Percentiles rank a stretch among this genome's conserved stretches.
These are phyloP conservation scores for Amphipyra tragopoginis DNA, from an alignment of 2,888 invertebrate species.

Conservation along the genomic window DNA sequence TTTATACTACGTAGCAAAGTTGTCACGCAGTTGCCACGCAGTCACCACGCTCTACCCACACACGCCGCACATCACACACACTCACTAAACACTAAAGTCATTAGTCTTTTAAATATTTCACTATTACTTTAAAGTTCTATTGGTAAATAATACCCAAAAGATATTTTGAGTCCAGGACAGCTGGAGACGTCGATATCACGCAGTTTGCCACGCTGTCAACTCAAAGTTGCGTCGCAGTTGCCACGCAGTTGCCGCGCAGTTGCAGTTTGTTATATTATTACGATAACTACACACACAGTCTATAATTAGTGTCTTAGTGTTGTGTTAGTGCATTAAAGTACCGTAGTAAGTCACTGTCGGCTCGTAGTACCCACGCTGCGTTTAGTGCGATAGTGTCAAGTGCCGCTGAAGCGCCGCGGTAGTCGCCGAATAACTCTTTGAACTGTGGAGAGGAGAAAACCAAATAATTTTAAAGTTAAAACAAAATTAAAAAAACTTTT, in stretches of 20 bases:
- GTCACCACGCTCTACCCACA: not conserved
- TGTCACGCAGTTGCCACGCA: not conserved
- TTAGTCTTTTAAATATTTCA: too few species aligned
- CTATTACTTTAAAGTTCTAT: not conserved
- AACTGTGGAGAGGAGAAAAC: conserved; percentile 88
- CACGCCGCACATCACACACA: not conserved
- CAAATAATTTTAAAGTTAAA: too few species aligned
- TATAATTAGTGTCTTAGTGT: conserved; percentile 45
- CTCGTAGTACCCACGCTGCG: conserved; percentile 93
- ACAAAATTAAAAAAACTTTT: too few species aligned
- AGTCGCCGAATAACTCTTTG: conserved; percentile 90
- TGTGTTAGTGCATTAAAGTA: conserved; percentile 73
- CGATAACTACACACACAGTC: conserved; percentile 21
- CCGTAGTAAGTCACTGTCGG: conserved; percentile 85
- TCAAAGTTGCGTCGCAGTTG: conserved; percentile 2
- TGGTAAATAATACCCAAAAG: not conserved
- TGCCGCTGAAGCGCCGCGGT: conserved; percentile 92
- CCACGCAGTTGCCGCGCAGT: conserved; percentile 9
- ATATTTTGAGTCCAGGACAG: not conserved
- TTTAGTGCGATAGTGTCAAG: conserved; percentile 95
- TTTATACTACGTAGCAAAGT: not conserved
- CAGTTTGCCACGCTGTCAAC: not conserved
- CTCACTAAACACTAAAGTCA: not conserved
- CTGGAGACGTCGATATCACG: not conserved
- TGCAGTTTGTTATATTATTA: not conserved